phyloP scores from a whole-genome alignment of 2,888 invertebrate genomes.

The Drosophila gaucha region DNA sequence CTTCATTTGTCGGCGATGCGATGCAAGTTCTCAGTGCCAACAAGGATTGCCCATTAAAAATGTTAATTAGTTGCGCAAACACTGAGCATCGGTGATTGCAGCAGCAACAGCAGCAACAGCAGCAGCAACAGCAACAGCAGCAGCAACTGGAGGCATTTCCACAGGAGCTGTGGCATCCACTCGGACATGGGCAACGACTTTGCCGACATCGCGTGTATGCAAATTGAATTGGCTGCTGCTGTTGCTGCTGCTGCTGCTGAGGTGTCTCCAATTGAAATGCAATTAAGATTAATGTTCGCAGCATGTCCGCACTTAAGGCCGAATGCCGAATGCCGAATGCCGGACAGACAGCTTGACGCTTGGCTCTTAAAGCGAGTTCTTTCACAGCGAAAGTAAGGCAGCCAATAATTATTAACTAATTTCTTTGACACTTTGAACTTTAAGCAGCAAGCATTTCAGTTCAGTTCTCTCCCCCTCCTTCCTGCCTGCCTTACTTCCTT shows the following conservation, averaged over 20 bases:
- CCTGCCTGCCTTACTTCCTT: background rate
- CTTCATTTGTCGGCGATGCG: conserved; percentile 54
- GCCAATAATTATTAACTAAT: conserved; percentile 67
- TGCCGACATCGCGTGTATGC: conserved; percentile 70
- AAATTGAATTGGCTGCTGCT: conserved; percentile 59
- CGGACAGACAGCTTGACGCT: conserved; percentile 25
- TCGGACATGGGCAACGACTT: conserved; percentile 21
- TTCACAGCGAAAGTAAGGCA: conserved; percentile 22
- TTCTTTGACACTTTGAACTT: conserved; percentile 62
- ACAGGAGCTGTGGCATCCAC: conserved; percentile 20
- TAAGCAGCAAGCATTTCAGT: conserved; percentile 6
- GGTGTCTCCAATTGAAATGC: conserved; percentile 76
- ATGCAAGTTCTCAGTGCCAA: conserved; percentile 45
- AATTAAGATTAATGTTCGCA: conserved; percentile 77
- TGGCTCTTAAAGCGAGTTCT: conserved; percentile 27
- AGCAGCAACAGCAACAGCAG: conserved; percentile 6
- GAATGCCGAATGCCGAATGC: conserved; percentile 3
- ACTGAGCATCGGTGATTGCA: conserved; percentile 74
- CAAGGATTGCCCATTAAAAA: conserved; percentile 77
- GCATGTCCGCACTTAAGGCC: conserved; percentile 73
- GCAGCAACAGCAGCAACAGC: conserved; percentile 11
- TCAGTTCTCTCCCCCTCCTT: background rate
- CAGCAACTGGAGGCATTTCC: conserved; percentile 1
- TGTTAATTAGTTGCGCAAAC: conserved; percentile 78
- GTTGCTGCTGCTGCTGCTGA: conserved; percentile 10